Evolutionary conservation across 2,113 vertebrate genomes (phyloP).

Genomic region (Bostrychus sinensis): DNA sequence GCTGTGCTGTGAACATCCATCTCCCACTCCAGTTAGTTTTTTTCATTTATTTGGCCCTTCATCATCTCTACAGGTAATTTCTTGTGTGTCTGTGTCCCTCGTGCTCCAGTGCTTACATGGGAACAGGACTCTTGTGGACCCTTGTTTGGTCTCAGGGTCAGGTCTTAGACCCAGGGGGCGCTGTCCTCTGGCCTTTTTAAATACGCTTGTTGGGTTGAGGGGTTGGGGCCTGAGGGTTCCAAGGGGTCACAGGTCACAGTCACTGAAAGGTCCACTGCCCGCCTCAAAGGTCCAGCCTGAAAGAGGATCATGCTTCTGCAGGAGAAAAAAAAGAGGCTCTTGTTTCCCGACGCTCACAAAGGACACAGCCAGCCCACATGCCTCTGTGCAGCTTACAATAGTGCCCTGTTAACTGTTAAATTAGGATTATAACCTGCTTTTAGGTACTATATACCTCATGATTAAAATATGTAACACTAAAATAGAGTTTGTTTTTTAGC

Average conservation of each 20-base stretch:
- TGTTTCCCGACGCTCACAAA: constrained; percentile 74
- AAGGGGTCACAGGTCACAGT: constrained; percentile 77
- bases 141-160: constrained; percentile 55
- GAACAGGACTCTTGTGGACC: constrained; percentile 55
- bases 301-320: constrained; percentile 71
- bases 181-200: constrained; percentile 52
- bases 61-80: constrained; percentile 33
- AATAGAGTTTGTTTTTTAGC: no score
- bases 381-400: no score
- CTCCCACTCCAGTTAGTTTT: constrained; percentile 22
- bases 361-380: constrained; percentile 60
- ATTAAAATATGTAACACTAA: no score
- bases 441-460: no score
- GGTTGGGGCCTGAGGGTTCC: constrained; percentile 64
- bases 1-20: constrained; percentile 49
- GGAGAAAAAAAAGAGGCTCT: constrained; percentile 78
- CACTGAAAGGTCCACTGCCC: constrained; percentile 72
- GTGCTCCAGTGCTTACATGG: constrained; percentile 62
- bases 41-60: constrained; percentile 34
- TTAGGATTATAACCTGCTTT: no score
- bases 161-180: constrained; percentile 48
- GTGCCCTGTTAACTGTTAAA: no score
- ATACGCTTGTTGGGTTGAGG: constrained; percentile 48
- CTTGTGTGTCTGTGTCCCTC: constrained; percentile 31
- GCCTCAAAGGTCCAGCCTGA: constrained; percentile 76